phyloP scores from a whole-genome alignment of 1,140 invertebrate species.

The Lasioglossum baleicum region DNA sequence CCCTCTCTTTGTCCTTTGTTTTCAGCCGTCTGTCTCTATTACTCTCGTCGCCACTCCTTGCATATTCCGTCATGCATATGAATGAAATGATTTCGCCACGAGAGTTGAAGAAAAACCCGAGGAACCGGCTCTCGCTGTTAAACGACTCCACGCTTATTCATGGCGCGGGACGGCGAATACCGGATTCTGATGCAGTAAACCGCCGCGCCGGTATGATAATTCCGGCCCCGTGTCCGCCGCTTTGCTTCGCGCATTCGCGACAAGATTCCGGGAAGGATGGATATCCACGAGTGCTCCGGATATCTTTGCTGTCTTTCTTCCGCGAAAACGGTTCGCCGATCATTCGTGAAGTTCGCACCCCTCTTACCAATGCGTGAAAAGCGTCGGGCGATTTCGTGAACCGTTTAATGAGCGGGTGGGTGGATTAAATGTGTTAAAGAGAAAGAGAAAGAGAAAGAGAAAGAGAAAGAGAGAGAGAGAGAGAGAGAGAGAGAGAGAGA shows the following conservation, averaged over 20 bases:
- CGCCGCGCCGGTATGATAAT: constrained; percentile 54
- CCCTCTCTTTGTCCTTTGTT: constrained; percentile 6
- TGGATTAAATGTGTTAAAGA: not conserved
- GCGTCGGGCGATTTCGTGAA: no score
- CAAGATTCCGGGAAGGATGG: constrained; percentile 20
- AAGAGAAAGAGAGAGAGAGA: no score
- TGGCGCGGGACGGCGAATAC: constrained; percentile 42
- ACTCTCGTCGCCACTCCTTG: not conserved
- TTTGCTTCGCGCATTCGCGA: constrained; percentile 39
- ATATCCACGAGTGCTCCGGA: constrained; percentile 28
- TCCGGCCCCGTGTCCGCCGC: constrained; percentile 26
- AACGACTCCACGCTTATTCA: constrained; percentile 67
- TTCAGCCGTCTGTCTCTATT: not conserved
- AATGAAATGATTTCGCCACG: constrained; percentile 64
- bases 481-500: no score
- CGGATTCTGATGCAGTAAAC: constrained; percentile 32
- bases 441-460: no score
- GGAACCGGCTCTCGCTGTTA: constrained; percentile 51
- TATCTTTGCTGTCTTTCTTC: not conserved
- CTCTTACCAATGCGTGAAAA: not conserved
- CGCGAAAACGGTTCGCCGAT: not conserved
- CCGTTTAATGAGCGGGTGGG: constrained; percentile 13
- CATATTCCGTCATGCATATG: constrained; percentile 67
- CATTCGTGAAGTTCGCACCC: no score
- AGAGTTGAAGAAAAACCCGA: constrained; percentile 47